Evolutionary conservation across 2,888 invertebrate species (phyloP).

Genomic region (Catocala nupta): DNA sequence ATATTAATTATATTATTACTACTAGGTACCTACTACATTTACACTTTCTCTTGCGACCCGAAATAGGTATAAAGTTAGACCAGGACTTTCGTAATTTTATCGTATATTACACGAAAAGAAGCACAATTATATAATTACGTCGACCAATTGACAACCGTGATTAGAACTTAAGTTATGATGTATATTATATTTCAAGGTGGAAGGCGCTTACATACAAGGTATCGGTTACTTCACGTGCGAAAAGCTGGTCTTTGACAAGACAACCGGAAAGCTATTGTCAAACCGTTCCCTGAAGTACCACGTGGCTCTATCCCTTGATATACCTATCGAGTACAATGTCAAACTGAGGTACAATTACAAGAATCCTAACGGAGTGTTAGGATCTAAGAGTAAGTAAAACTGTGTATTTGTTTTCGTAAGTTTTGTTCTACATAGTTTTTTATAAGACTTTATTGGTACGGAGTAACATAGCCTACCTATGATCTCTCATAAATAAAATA

Average conservation of each 20-base stretch:
- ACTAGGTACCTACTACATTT: no score
- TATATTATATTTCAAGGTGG: constrained; percentile 74
- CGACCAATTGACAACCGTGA: neutral
- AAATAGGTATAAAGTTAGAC: no score
- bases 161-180: neutral
- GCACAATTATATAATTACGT: no score
- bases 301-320: constrained; percentile 89
- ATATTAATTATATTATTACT: no score
- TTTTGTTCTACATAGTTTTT: no score
- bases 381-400: constrained; percentile 88
- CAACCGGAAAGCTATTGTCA: constrained; percentile 89
- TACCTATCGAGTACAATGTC: constrained; percentile 89
- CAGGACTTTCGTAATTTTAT: no score
- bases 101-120: no score
- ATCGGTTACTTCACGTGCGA: constrained; percentile 91
- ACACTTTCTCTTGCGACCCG: no score
- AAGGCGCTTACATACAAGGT: constrained; percentile 91
- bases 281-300: constrained; percentile 91
- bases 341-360: constrained; percentile 88
- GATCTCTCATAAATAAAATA: no score
- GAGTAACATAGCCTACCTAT: no score
- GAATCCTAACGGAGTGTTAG: constrained; percentile 89
- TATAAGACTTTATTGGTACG: no score
- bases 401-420: no score
- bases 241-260: constrained; percentile 87